phyloP scores from a whole-genome alignment of 2,888 invertebrate species.

The Cerastis leucographa region DNA sequence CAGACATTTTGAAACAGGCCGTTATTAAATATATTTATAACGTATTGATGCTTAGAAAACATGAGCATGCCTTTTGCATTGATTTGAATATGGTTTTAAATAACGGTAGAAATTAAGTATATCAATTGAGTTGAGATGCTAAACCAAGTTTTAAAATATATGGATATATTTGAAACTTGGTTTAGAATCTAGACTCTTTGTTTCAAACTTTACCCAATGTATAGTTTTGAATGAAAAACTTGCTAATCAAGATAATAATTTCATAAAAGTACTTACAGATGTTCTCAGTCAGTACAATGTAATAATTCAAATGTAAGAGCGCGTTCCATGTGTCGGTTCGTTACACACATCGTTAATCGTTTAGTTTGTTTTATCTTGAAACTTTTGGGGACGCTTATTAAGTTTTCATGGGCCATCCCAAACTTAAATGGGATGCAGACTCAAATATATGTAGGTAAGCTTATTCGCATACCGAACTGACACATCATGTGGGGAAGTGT shows the following conservation, averaged over 20 bases:
- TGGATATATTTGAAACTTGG: neutral
- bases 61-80: slow-evolving; percentile 30
- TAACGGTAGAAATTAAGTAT: neutral
- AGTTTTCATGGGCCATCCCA: slow-evolving; percentile 18
- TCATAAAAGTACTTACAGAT: neutral
- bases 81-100: neutral
- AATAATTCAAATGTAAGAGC: neutral
- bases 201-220: neutral
- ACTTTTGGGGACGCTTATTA: slow-evolving; percentile 16
- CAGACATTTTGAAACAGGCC: neutral
- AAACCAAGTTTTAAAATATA: no score
- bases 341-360: slow-evolving; percentile 15
- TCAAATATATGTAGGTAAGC: slow-evolving; percentile 7
- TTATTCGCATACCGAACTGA: neutral
- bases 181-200: neutral
- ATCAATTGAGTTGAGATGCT: neutral
- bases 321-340: slow-evolving; percentile 2
- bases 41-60: slow-evolving; percentile 15
- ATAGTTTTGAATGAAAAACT: neutral
- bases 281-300: neutral
- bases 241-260: neutral
- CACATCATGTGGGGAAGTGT: neutral
- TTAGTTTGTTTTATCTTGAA: slow-evolving; percentile 9
- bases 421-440: neutral
- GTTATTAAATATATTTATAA: slow-evolving; percentile 2